These are phyloP conservation scores for Drosophila cardini DNA, from an alignment of 1,140 invertebrate genomes.

Conservation along the genomic window DNA sequence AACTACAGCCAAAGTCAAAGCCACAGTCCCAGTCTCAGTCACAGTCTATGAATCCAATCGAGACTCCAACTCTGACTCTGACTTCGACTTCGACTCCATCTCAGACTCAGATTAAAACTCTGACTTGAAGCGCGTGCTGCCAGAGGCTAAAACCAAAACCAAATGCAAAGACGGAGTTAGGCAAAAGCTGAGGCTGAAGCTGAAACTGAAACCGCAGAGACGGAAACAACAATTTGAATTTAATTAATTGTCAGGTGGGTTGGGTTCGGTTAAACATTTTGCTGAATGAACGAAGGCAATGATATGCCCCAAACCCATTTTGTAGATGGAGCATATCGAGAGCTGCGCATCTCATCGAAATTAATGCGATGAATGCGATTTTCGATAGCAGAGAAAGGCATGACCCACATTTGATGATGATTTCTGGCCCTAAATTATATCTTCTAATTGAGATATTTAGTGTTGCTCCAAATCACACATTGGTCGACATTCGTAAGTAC, in stretches of 20 bases:
- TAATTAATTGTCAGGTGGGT: slow-evolving; percentile 79
- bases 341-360: slow-evolving; percentile 57
- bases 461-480: slow-evolving; percentile 77
- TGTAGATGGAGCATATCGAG: slow-evolving; percentile 38
- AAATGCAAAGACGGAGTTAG: slow-evolving; percentile 1
- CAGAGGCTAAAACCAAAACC: slow-evolving; percentile 12
- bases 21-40: slow-evolving; percentile 20
- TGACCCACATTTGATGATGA: slow-evolving; percentile 68
- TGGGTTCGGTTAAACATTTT: slow-evolving; percentile 62
- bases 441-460: slow-evolving; percentile 82
- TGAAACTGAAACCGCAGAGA: slow-evolving; percentile 35
- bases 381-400: slow-evolving; percentile 66
- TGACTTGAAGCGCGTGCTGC: slow-evolving; percentile 37
- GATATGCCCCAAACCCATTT: neutral
- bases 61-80: slow-evolving; percentile 15
- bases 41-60: slow-evolving; percentile 19
- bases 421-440: slow-evolving; percentile 58
- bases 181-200: slow-evolving; percentile 18
- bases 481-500: neutral
- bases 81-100: neutral
- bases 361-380: slow-evolving; percentile 55
- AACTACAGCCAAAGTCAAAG: slow-evolving; percentile 56
- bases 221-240: slow-evolving; percentile 59
- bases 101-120: slow-evolving; percentile 4
- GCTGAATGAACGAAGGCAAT: slow-evolving; percentile 60